Evolutionary conservation across 2,888 invertebrate species (phyloP), one percentile per base, ranked within the genome.

Genomic region (Nycteola revayana): DNA sequence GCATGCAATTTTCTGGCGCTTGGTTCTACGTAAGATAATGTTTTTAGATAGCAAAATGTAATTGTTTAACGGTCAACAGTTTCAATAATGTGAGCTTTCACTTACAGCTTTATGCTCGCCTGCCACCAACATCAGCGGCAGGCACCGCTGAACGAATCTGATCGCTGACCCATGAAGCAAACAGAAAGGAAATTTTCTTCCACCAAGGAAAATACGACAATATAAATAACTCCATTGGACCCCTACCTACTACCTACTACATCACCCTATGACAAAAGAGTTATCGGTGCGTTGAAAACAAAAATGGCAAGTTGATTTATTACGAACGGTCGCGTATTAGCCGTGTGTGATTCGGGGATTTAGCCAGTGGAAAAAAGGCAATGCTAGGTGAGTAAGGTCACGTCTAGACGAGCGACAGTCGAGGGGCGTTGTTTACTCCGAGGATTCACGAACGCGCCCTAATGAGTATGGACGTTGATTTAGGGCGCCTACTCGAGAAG

Each of bases 251-350:
- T 73, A 75, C 84, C 77, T 73, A 75, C 84, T 84, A 84, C 85
- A 83, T 85, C 87, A 83, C 88, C 85, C 84, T 81, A 86, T 87
- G 88, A 88, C 87, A 88, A 88, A 88, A 88, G 88, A 88, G 88
- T 88, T 88, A 88, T 87, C 85, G 87, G 85, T 87, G 86, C 88
- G 88, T 86, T 87, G 88, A 88, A 86, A 88, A 88, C 88, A 88
- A 87, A 88, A 88, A 88, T 88, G 88, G 81, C 84, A 72, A 74
- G 60, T 69, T 85, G 86, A 88, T 88, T 87, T 88, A 88, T 80
- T 57, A 62, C 59, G 47, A 70, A 66, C 65, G 61, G 46, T 49
- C 60, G 64, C 63, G 75, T 71, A 80, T 81, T 83, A 81, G 80
- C 69, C 60, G 62, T 48, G 65, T 65, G 60, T 70, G 71, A 74